Evolutionary conservation across 2,113 vertebrate species (phyloP).

Genomic region (Spizaetus ornatus): DNA sequence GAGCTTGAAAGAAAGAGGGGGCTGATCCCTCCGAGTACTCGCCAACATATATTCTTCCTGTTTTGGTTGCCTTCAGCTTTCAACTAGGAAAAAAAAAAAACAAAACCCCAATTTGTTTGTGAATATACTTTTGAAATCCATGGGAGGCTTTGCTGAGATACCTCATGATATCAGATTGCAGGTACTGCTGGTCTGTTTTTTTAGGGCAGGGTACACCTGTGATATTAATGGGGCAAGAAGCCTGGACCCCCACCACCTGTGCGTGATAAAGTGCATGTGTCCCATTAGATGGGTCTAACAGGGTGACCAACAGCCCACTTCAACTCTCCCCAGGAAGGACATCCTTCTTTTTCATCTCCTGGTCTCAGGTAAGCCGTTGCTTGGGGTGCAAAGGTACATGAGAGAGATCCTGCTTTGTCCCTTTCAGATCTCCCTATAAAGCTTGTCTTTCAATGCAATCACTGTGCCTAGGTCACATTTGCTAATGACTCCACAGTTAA

Average conservation of each 20-base stretch:
- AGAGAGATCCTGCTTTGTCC: neutral
- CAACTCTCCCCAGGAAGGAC: neutral
- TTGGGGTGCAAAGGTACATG: neutral
- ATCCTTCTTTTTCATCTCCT: neutral
- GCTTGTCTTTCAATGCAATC: neutral
- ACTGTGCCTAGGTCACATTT: neutral
- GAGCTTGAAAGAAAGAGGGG: neutral
- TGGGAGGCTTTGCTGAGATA: neutral
- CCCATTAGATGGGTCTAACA: neutral
- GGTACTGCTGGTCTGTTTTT: neutral
- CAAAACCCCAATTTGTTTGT: neutral
- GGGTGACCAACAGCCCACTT: neutral
- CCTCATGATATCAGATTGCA: neutral
- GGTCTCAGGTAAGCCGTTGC: neutral
- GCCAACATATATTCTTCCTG: neutral
- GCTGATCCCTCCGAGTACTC: neutral
- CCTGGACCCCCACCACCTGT: neutral
- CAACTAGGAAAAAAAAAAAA: neutral
- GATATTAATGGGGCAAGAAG: neutral
- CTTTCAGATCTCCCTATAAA: neutral
- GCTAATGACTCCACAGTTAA: neutral
- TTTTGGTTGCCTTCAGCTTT: neutral
- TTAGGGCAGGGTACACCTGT: neutral
- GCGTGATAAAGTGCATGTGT: fast-evolving
- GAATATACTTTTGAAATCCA: neutral